These are phyloP conservation scores for Clepsis dumicolana DNA, from an alignment of 2,888 invertebrate species.

Conservation along the genomic window DNA sequence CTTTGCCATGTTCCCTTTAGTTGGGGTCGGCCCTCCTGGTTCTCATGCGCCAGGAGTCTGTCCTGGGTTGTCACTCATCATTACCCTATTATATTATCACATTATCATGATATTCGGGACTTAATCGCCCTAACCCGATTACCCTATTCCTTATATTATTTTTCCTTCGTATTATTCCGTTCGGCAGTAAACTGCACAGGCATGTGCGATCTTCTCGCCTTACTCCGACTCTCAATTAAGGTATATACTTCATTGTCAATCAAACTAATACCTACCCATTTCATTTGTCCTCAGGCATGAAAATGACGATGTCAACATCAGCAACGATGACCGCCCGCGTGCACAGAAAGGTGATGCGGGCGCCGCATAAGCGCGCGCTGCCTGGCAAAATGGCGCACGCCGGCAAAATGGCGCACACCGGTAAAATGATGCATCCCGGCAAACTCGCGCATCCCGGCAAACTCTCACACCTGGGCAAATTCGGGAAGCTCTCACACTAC, in stretches of 20 bases:
- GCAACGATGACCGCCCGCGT: conserved; percentile 89
- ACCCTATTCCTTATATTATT: no score
- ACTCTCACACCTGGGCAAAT: conserved; percentile 70
- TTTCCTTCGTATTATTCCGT: no score
- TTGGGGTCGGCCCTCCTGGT: no score
- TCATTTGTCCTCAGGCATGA: conserved; percentile 88
- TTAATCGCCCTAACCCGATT: no score
- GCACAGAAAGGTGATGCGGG: conserved; percentile 89
- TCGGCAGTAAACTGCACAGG: conserved; percentile 23
- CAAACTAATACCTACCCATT: conserved; percentile 58
- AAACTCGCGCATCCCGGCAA: conserved; percentile 66
- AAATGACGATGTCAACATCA: conserved; percentile 91
- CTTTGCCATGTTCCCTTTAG: no score
- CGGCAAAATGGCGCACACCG: conserved; percentile 81
- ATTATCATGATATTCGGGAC: no score
- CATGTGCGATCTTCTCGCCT: no score
- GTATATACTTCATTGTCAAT: no score
- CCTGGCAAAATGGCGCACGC: conserved; percentile 77
- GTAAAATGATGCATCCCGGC: conserved; percentile 73
- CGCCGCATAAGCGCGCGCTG: conserved; percentile 87
- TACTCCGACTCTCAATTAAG: conserved; percentile 31
- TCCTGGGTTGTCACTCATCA: no score
- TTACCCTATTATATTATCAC: no score
- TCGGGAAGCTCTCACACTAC: conserved; percentile 74
- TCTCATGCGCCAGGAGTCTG: no score